phyloP scores from a whole-genome alignment of 2,113 vertebrate genomes.

The mouse (Mus musculus) region GRCm39 chr19:15831001-15831500 shows the following conservation, averaged over 20 bases:
- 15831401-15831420: background rate
- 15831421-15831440: background rate
- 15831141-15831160: too few species aligned
- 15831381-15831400: background rate
- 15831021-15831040: background rate
- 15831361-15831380: background rate
- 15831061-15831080: background rate
- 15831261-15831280: slow-evolving; percentile 44
- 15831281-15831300: slow-evolving; percentile 51
- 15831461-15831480: background rate
- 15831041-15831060: background rate
- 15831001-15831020: slow-evolving; percentile 10
- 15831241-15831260: slow-evolving; percentile 50
- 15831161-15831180: background rate
- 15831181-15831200: background rate
- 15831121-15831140: background rate
- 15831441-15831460: background rate
- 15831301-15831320: background rate
- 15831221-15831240: background rate
- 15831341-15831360: slow-evolving; percentile 13
- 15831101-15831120: background rate
- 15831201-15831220: background rate
- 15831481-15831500: background rate
- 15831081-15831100: background rate
- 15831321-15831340: slow-evolving; percentile 11